Conservation (phyloP, 1,140 invertebrate species). For the Macrostomum lignano region DNA sequence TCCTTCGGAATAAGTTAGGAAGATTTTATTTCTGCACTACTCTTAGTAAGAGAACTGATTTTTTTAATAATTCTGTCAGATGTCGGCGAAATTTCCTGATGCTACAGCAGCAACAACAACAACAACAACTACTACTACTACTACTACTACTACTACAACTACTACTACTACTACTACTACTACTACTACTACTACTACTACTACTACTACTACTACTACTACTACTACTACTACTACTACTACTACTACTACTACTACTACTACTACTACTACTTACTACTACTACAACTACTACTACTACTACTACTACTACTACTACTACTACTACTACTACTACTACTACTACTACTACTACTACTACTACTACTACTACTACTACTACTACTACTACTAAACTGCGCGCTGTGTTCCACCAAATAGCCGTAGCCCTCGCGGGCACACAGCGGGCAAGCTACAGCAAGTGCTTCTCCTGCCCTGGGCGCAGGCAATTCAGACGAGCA, state of each 20-base stretch:
- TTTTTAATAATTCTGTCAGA: too few relatives aligned
- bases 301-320: slow-evolving; percentile 7
- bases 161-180: slow-evolving; percentile 8
- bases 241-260: slow-evolving; percentile 7
- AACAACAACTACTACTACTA: slow-evolving; percentile 8
- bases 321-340: slow-evolving; percentile 7
- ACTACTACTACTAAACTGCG: too few relatives aligned
- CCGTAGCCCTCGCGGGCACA: too few relatives aligned
- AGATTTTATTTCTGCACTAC: too few relatives aligned
- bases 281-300: slow-evolving; percentile 8
- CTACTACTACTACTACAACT: slow-evolving; percentile 7
- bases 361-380: slow-evolving; percentile 8
- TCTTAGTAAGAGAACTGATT: too few relatives aligned
- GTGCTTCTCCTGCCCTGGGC: too few relatives aligned
- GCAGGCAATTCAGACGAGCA: too few relatives aligned
- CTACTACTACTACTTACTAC: slow-evolving; percentile 6
- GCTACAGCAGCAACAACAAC: too few relatives aligned
- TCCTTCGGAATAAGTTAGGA: too few relatives aligned
- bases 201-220: slow-evolving; percentile 7
- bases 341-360: slow-evolving; percentile 8
- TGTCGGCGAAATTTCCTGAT: too few relatives aligned
- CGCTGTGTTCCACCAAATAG: too few relatives aligned
- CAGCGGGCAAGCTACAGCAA: too few relatives aligned
- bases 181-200: slow-evolving; percentile 8
- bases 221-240: slow-evolving; percentile 7